phyloP scores from a whole-genome alignment of 2,888 invertebrate species.

The Drosophila mercatorum region DNA sequence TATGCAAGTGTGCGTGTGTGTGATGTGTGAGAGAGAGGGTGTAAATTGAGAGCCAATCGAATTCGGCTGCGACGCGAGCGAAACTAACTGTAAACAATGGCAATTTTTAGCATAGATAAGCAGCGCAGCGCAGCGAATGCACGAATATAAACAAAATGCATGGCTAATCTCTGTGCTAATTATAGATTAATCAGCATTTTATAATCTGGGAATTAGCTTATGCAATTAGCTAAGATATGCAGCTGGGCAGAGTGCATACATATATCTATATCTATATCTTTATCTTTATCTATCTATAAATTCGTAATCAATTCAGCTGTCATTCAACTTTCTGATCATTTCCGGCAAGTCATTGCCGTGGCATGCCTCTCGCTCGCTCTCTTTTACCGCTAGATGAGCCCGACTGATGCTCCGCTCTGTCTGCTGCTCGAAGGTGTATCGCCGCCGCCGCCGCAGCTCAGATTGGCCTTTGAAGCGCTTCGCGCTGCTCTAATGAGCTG shows the following conservation, averaged over 20 bases:
- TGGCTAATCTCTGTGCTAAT: slow-evolving; percentile 8
- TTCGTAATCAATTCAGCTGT: slow-evolving; percentile 15
- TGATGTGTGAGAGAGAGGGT: background rate
- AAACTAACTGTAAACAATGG: slow-evolving; percentile 14
- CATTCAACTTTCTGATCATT: slow-evolving; percentile 37
- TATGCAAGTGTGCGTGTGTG: background rate
- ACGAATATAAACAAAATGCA: slow-evolving; percentile 15
- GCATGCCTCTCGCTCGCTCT: slow-evolving; percentile 36
- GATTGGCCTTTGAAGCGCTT: slow-evolving; percentile 37
- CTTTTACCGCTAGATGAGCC: slow-evolving; percentile 37
- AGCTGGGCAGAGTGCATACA: background rate
- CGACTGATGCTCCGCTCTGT: slow-evolving; percentile 35
- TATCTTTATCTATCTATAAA: background rate
- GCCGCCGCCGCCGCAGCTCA: slow-evolving; percentile 3
- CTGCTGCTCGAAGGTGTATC: slow-evolving; percentile 57
- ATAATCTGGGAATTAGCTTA: slow-evolving; percentile 4
- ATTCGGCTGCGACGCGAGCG: slow-evolving; percentile 4
- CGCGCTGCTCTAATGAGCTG: slow-evolving; percentile 48
- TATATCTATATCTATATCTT: background rate
- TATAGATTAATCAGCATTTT: slow-evolving; percentile 6
- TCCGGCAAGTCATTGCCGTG: slow-evolving; percentile 36
- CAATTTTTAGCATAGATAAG: slow-evolving; percentile 7
- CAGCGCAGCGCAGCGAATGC: background rate
- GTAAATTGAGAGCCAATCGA: slow-evolving; percentile 9
- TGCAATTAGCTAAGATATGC: slow-evolving; percentile 28